Percentiles rank a stretch among this genome's conserved stretches.
Conservation (phyloP, 64 coral and sea anemone species). For the Pocillopora damicornis region DNA sequence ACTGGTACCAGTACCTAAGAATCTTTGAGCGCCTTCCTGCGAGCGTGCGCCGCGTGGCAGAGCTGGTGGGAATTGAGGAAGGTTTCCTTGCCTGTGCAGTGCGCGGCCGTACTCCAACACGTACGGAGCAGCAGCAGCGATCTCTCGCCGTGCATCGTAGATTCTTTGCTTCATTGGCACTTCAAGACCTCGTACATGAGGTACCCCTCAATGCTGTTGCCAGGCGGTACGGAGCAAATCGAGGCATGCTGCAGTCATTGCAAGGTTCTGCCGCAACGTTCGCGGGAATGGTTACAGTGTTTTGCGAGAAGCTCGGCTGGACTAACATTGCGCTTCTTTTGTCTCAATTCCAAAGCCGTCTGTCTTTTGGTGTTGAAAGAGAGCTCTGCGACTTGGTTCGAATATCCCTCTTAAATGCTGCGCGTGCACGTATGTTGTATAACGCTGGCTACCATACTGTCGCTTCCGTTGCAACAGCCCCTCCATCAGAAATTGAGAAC, state of each 20-base stretch:
- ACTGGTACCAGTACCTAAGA: constrained; percentile 94
- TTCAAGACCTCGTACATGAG: constrained; percentile 94
- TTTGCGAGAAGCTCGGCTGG: constrained; percentile 96
- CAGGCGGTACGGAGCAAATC: constrained; percentile 81
- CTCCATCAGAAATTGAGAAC: constrained; percentile 63
- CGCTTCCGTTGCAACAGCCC: constrained; percentile 62
- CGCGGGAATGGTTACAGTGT: constrained; percentile 95
- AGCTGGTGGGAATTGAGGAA: constrained; percentile 87
- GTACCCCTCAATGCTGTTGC: constrained; percentile 75
- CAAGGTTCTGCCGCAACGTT: constrained; percentile 96
- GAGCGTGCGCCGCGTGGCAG: constrained; percentile 89
- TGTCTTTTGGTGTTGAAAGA: constrained; percentile 93
- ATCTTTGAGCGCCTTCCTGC: constrained; percentile 90
- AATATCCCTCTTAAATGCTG: constrained; percentile 88
- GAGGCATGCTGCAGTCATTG: constrained; percentile 92
- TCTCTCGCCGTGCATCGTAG: constrained; percentile 81
- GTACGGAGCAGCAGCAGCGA: constrained; percentile 80
- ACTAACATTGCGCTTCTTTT: constrained; percentile 78
- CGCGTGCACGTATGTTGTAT: constrained; percentile 95
- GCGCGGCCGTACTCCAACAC: constrained; percentile 72
- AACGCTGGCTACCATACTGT: constrained; percentile 93
- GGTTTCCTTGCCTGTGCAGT: constrained; percentile 69
- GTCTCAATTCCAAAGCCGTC: constrained; percentile 89
- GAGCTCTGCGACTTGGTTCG: constrained; percentile 91
- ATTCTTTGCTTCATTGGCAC: constrained; percentile 87